Evolutionary conservation across 2,797 vertebrate species (phyloP).

Genomic region (Streptopelia turtur): DNA sequence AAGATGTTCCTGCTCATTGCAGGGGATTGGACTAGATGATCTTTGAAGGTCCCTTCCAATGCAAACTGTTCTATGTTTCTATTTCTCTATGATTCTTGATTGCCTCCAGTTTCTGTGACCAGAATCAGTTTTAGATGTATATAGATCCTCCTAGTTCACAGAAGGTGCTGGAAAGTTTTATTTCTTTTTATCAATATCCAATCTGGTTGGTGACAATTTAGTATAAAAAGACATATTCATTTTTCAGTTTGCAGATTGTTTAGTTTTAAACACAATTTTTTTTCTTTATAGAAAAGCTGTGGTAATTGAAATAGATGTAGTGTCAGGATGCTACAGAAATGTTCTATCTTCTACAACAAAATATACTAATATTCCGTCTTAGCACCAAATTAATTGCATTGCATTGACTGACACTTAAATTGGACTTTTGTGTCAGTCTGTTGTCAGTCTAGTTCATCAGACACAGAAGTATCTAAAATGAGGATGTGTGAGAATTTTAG

Average conservation of each 20-base stretch:
- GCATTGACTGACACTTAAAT: constrained; percentile 27
- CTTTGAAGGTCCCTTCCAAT: too few relatives aligned
- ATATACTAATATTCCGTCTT: background rate
- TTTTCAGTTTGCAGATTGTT: background rate
- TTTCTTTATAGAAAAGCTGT: background rate
- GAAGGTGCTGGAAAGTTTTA: background rate
- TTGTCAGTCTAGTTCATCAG: constrained; percentile 24
- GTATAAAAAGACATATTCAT: background rate
- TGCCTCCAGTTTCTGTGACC: background rate
- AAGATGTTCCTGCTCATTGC: too few relatives aligned
- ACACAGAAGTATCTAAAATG: constrained; percentile 31
- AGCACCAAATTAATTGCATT: constrained; percentile 49
- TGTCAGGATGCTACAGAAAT: background rate
- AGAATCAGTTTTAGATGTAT: background rate
- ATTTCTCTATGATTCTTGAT: background rate
- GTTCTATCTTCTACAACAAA: background rate
- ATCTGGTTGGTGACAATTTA: background rate
- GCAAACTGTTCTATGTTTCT: too few relatives aligned
- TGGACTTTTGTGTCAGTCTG: background rate
- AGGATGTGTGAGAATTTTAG: constrained; percentile 21
- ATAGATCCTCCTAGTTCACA: background rate
- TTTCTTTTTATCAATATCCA: background rate
- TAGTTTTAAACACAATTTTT: background rate
- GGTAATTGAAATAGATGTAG: background rate
- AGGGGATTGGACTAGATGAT: too few relatives aligned